These are phyloP conservation scores for Hirundichthys speculiger DNA, from an alignment of 2,113 vertebrate species.

Conservation along the genomic window DNA sequence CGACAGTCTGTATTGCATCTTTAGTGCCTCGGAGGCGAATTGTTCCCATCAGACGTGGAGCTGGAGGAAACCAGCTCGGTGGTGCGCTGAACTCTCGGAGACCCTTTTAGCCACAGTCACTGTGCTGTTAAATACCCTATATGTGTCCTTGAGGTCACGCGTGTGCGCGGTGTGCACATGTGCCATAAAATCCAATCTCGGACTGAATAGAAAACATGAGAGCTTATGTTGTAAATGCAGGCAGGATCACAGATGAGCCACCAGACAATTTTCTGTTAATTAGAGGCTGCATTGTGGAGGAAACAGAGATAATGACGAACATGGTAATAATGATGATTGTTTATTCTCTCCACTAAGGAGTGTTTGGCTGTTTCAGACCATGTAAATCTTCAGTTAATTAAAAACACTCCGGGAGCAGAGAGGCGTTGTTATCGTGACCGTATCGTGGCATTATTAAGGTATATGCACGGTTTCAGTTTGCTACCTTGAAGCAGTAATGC, in stretches of 20 bases:
- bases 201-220: not conserved
- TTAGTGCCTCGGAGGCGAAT: constrained; percentile 35
- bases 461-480: not conserved
- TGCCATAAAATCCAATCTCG: not conserved
- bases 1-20: constrained; percentile 11
- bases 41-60: constrained; percentile 9
- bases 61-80: constrained; percentile 22
- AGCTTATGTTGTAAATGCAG: not conserved
- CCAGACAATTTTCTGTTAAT: not conserved
- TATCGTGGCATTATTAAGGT: not conserved
- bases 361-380: not conserved
- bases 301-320: not conserved
- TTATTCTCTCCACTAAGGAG: not conserved
- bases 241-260: not conserved
- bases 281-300: not conserved
- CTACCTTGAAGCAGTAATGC: constrained; percentile 90
- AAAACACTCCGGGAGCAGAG: no score
- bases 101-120: constrained; percentile 18
- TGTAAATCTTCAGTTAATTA: not conserved
- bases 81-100: constrained; percentile 62
- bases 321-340: not conserved
- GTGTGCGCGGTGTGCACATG: not conserved
- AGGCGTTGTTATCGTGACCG: not conserved
- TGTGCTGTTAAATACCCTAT: constrained; percentile 35
- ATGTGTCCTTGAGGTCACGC: constrained; percentile 25